Evolutionary conservation across 1,140 invertebrate genomes (phyloP).

Genomic region (Sminthurides bifidus): DNA sequence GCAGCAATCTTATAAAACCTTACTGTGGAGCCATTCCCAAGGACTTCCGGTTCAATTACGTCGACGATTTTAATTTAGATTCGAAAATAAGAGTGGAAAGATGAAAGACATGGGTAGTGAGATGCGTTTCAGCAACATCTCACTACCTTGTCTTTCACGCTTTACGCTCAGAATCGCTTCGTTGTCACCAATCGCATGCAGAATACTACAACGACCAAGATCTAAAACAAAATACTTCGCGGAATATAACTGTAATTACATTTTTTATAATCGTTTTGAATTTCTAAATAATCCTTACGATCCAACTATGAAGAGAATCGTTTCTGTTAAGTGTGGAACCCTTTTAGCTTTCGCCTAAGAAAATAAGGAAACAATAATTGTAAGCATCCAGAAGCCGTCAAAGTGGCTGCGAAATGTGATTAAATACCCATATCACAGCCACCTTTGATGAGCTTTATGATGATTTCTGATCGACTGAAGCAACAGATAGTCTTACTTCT

Average conservation of each 20-base stretch:
- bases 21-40: too few species aligned
- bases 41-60: too few species aligned
- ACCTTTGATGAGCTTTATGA: slow-evolving; percentile 60
- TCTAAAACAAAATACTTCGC: background rate
- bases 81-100: slow-evolving; percentile 8
- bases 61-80: background rate
- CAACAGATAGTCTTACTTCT: background rate
- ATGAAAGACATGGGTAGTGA: slow-evolving; percentile 93
- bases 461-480: slow-evolving; percentile 34
- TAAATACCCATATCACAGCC: slow-evolving; percentile 56
- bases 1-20: too few species aligned
- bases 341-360: too few species aligned
- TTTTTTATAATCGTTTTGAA: background rate
- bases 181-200: too few species aligned
- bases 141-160: slow-evolving; percentile 90
- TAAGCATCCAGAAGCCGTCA: slow-evolving; percentile 47
- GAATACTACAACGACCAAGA: too few species aligned
- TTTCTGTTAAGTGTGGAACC: background rate
- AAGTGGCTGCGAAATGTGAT: slow-evolving; percentile 58
- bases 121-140: slow-evolving; percentile 58
- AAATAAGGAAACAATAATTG: too few species aligned
- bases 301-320: too few species aligned
- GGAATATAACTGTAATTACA: background rate
- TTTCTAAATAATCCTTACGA: too few species aligned
- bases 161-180: slow-evolving; percentile 34